phyloP scores from a whole-genome alignment of 1,140 invertebrate species.

The Ceratitis capitata region DNA sequence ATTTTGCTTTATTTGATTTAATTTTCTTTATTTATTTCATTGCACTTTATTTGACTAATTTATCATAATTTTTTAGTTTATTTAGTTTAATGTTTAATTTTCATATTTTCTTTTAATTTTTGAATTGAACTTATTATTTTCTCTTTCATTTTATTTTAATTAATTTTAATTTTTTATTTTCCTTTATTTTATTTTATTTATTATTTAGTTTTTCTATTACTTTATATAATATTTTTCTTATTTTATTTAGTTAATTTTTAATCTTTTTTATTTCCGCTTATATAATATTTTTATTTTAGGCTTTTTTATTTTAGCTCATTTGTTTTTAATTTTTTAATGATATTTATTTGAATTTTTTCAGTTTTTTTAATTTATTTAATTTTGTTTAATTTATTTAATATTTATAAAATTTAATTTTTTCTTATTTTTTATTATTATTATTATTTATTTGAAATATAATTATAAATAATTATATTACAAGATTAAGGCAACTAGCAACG shows the following conservation, averaged over 20 bases:
- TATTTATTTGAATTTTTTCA: not conserved
- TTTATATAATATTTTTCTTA: too few species aligned
- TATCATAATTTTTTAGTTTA: not conserved
- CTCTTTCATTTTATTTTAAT: not conserved
- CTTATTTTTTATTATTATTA: not conserved
- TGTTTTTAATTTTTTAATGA: too few species aligned
- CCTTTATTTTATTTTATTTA: not conserved
- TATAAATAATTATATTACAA: too few species aligned
- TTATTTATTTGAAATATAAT: too few species aligned
- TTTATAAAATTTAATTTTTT: not conserved
- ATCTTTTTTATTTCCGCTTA: not conserved
- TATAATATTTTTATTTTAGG: not conserved
- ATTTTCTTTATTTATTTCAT: too few species aligned
- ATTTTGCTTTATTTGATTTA: too few species aligned
- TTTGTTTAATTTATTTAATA: not conserved
- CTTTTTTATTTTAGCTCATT: too few species aligned
- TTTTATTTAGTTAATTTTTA: not conserved
- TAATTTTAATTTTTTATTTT: not conserved
- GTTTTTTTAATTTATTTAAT: too few species aligned
- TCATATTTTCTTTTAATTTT: not conserved
- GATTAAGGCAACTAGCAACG: too few species aligned
- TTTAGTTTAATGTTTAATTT: not conserved
- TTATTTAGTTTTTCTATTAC: not conserved
- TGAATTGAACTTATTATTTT: not conserved
- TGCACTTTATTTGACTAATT: too few species aligned